A percentile compares a stretch with the other conserved stretches of the same genome.
Conservation (phyloP, 64 coral and sea anemone genomes). For the Catalaphyllia jardinei region DNA sequence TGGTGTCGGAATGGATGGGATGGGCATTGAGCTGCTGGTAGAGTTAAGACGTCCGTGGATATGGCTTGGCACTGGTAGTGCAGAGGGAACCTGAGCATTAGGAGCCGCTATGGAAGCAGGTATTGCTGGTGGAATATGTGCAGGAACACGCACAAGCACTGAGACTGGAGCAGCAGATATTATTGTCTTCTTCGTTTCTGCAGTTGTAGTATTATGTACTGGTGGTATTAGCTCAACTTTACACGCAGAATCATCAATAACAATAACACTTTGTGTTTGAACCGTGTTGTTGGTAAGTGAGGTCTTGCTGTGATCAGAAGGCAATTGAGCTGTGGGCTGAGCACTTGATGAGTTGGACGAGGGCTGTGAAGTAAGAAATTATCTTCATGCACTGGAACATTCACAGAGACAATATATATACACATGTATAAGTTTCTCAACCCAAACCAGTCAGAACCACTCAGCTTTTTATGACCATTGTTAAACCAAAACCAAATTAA, state of each 20-base stretch:
- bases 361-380: neutral
- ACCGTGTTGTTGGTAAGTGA: conserved; percentile 26
- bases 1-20: conserved; percentile 92
- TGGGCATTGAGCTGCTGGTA: conserved; percentile 66
- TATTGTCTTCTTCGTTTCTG: conserved; percentile 48
- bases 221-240: conserved; percentile 14
- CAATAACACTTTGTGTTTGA: conserved; percentile 30
- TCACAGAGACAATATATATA: too few species aligned
- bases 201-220: conserved; percentile 2
- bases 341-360: neutral
- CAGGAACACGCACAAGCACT: conserved; percentile 81
- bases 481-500: too few species aligned
- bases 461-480: too few species aligned
- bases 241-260: conserved; percentile 3
- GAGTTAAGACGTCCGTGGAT: conserved; percentile 57
- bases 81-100: conserved; percentile 80
- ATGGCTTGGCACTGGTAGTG: conserved; percentile 80
- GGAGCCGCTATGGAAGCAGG: conserved; percentile 94
- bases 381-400: neutral
- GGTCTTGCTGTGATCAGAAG: conserved; percentile 19
- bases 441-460: too few species aligned
- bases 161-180: conserved; percentile 75
- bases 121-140: conserved; percentile 69
- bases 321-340: conserved; percentile 12
- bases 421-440: too few species aligned